Percentiles rank a stretch among this genome's conserved stretches.
Conservation (phyloP, 2,888 invertebrate genomes). For the Drosophila lutescens region DNA sequence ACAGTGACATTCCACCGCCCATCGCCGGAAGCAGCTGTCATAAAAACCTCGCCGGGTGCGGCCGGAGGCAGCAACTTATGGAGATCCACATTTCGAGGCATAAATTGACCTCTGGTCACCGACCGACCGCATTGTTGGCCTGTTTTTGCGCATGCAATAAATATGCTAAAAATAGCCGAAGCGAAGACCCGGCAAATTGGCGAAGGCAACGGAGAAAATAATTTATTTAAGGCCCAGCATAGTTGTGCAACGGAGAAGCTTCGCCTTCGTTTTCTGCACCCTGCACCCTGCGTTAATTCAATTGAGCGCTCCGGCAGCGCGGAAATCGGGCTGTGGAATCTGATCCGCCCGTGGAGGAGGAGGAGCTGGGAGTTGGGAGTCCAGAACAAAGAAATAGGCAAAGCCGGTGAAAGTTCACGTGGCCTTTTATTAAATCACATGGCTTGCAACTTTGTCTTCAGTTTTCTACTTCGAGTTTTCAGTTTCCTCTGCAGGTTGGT, state of each 20-base stretch:
- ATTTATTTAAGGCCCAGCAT: conserved; percentile 37
- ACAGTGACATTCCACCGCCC: conserved; percentile 25
- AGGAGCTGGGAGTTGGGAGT: background rate
- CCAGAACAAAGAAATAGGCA: background rate
- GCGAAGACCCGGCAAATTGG: conserved; percentile 47
- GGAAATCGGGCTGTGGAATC: conserved; percentile 11
- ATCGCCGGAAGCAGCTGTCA: conserved; percentile 66
- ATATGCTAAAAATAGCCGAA: conserved; percentile 71
- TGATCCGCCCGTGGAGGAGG: conserved; percentile 4
- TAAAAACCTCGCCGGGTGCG: conserved; percentile 40
- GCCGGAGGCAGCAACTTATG: conserved; percentile 10
- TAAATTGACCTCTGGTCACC: conserved; percentile 69
- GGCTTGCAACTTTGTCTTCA: conserved; percentile 48
- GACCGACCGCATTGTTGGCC: conserved; percentile 53
- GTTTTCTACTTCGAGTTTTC: conserved; percentile 35
- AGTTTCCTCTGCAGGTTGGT: conserved; percentile 45
- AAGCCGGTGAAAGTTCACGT: conserved; percentile 66
- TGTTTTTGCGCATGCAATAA: conserved; percentile 62
- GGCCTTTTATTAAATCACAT: conserved; percentile 66
- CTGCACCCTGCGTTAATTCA: conserved; percentile 27
- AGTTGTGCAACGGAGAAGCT: conserved; percentile 14
- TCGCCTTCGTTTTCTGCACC: background rate
- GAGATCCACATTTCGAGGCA: conserved; percentile 37
- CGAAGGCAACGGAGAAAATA: conserved; percentile 29
- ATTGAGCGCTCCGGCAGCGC: conserved; percentile 29